A percentile compares a stretch with the other conserved stretches of the same genome.
phyloP scores from a whole-genome alignment of 2,113 vertebrate genomes.

The Tympanuchus pallidicinctus region DNA sequence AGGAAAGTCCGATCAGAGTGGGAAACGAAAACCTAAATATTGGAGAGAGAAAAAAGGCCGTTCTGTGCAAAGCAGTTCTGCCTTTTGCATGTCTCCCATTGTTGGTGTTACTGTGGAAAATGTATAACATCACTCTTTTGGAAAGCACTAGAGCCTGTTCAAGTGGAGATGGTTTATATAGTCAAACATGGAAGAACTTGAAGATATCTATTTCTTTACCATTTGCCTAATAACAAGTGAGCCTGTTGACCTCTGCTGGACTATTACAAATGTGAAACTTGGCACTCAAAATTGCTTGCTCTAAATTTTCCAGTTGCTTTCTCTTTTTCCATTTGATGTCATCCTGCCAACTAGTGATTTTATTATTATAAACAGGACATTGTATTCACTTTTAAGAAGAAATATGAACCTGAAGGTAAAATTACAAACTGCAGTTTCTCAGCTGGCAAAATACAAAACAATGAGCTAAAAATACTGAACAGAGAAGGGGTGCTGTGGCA shows the following conservation, averaged over 20 bases:
- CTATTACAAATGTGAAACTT: conserved; percentile 84
- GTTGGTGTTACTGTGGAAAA: conserved; percentile 65
- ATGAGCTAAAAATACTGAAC: conserved; percentile 84
- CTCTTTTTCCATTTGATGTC: conserved; percentile 79
- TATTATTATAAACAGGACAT: conserved; percentile 88
- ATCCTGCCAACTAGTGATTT: conserved; percentile 84
- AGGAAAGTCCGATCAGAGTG: conserved; percentile 77
- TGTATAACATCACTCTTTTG: conserved; percentile 65
- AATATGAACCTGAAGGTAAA: conserved; percentile 85
- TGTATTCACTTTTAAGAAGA: conserved; percentile 87
- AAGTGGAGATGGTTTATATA: conserved; percentile 61
- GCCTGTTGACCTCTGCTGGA: conserved; percentile 80
- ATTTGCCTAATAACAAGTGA: conserved; percentile 75
- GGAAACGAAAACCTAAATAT: conserved; percentile 78
- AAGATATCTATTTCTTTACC: conserved; percentile 75
- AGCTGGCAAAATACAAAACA: conserved; percentile 85
- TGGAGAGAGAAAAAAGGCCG: conserved; percentile 65
- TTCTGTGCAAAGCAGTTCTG: conserved; percentile 53
- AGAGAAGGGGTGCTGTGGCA: conserved; percentile 73
- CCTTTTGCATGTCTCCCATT: conserved; percentile 69
- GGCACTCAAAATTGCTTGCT: conserved; percentile 84
- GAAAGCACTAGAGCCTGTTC: conserved; percentile 42
- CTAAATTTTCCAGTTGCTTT: conserved; percentile 85
- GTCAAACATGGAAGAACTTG: conserved; percentile 61
- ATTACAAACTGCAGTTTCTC: conserved; percentile 82